Evolutionary conservation across 2,113 vertebrate species (phyloP).

Genomic region (Mohoua ochrocephala): DNA sequence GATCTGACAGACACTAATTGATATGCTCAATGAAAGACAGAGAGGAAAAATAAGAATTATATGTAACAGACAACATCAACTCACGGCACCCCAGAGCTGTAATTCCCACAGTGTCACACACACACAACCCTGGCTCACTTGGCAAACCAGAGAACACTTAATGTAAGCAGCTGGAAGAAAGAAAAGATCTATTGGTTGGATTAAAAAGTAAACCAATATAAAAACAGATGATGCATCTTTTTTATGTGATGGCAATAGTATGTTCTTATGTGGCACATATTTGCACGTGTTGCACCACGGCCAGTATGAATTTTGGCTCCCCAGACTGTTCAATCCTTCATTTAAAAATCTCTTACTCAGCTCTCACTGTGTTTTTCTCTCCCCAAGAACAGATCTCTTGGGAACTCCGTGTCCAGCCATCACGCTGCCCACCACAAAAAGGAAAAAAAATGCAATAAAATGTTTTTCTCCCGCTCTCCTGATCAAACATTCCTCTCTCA

Average conservation of each 20-base stretch:
- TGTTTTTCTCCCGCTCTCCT: neutral
- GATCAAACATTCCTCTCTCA: neutral
- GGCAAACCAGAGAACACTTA: neutral
- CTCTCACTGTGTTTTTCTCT: neutral
- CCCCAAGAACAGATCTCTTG: neutral
- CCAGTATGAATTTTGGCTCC: neutral
- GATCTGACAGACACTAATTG: neutral
- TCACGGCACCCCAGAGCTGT: neutral
- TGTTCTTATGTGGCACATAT: neutral
- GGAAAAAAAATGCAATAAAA: neutral
- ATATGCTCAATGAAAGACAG: neutral
- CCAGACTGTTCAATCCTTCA: neutral
- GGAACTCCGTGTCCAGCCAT: neutral
- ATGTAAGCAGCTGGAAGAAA: neutral
- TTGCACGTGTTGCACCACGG: neutral
- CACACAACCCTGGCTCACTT: neutral
- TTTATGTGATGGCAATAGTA: neutral
- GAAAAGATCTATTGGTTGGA: neutral
- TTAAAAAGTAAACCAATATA: neutral
- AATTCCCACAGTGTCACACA: neutral
- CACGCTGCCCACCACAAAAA: rapidly evolving
- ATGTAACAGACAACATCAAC: neutral
- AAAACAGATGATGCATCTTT: neutral
- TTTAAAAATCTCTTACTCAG: neutral
- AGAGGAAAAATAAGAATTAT: neutral